Percentiles rank a stretch among this genome's conserved stretches.
phyloP scores from a whole-genome alignment of 2,888 invertebrate species.

The Ichneumoninae sp. region DNA sequence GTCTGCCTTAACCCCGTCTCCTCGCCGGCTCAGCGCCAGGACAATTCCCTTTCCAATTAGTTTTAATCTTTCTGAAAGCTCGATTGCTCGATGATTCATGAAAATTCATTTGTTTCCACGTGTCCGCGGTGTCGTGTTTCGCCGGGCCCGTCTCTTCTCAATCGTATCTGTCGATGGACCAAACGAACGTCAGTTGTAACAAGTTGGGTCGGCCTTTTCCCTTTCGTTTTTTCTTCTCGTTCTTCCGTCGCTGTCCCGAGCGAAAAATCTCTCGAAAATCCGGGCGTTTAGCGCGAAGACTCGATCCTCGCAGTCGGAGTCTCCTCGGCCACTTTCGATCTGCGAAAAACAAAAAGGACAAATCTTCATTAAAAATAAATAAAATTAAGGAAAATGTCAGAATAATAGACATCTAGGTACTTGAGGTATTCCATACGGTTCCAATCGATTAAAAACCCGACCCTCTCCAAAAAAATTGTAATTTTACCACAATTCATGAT shows the following conservation, averaged over 20 bases:
- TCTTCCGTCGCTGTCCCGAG: constrained; percentile 55
- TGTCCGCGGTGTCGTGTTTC: background rate
- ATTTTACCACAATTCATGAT: too few relatives aligned
- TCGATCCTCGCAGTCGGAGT: constrained; percentile 14
- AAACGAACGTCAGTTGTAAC: background rate
- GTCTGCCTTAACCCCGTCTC: constrained; percentile 21
- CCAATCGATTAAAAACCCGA: too few relatives aligned
- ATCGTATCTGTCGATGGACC: background rate
- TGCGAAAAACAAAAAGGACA: constrained; percentile 32
- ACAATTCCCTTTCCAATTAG: constrained; percentile 28
- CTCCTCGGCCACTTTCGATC: constrained; percentile 37
- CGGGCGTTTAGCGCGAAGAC: constrained; percentile 14
- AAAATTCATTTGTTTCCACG: constrained; percentile 50
- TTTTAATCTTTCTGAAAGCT: constrained; percentile 51
- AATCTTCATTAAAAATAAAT: background rate
- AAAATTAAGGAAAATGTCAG: background rate
- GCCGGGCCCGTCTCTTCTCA: background rate
- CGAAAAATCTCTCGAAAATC: constrained; percentile 17
- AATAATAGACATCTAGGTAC: background rate
- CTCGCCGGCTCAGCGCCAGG: constrained; percentile 31
- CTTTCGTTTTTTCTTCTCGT: constrained; percentile 61
- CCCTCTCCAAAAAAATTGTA: too few relatives aligned
- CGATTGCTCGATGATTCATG: constrained; percentile 37
- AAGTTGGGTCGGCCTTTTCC: background rate
- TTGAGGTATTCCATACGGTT: too few relatives aligned